Percentiles rank a stretch among this genome's conserved stretches.
These are phyloP conservation scores for Orientallactaga sibirica DNA, from an alignment of 2,797 vertebrate species.

Conservation along the genomic window DNA sequence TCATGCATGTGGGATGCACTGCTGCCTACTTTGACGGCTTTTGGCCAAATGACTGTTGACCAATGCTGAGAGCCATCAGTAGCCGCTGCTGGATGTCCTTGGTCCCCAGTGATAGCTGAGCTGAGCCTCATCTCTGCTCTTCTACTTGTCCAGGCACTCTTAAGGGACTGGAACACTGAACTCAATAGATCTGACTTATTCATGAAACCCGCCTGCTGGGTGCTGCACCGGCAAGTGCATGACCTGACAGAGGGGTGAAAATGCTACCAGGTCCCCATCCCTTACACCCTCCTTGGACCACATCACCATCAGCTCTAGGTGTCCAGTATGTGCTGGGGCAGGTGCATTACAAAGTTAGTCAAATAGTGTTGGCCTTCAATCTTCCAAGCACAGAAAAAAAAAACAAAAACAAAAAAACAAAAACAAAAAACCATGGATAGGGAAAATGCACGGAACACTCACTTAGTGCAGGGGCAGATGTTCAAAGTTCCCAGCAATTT, in stretches of 20 bases:
- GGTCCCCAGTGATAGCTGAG: background rate
- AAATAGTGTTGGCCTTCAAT: background rate
- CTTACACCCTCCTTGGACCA: background rate
- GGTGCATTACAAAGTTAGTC: background rate
- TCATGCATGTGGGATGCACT: background rate
- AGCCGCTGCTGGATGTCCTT: background rate
- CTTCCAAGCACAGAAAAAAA: background rate
- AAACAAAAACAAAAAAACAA: too few relatives aligned
- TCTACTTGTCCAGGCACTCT: background rate
- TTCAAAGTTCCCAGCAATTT: background rate
- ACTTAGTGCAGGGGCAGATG: fast-evolving
- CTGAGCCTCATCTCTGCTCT: background rate
- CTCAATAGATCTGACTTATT: background rate
- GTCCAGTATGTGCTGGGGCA: fast-evolving
- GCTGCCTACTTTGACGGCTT: background rate
- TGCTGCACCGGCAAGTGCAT: fast-evolving
- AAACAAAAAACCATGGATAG: too few relatives aligned
- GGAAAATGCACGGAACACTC: background rate
- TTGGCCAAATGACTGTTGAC: background rate
- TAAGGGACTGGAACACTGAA: background rate
- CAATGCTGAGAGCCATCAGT: background rate
- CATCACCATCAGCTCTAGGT: background rate
- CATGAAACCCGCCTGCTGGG: background rate
- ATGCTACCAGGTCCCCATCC: too few relatives aligned
- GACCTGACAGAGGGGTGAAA: fast-evolving